These are phyloP conservation scores for Neotoxoptera formosana DNA, from an alignment of 1,140 invertebrate genomes.

Conservation along the genomic window DNA sequence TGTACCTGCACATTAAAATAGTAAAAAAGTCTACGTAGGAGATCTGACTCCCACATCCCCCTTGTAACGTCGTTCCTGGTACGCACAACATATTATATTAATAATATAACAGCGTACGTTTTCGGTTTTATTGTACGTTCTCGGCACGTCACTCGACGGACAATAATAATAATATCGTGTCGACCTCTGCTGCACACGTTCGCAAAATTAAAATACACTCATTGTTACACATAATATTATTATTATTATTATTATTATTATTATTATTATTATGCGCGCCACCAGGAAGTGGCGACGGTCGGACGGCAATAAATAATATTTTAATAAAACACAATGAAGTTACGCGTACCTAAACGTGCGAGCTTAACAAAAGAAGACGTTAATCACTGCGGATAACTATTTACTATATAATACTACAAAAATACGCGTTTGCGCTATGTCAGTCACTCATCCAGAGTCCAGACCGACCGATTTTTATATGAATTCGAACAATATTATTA, in stretches of 20 bases:
- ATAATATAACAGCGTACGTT: background rate
- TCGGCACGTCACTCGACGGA: background rate
- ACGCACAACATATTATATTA: background rate
- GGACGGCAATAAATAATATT: background rate
- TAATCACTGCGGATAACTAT: background rate
- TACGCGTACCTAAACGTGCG: background rate
- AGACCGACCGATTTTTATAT: background rate
- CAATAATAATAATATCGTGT: background rate
- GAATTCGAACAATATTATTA: background rate
- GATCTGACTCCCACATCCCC: no score
- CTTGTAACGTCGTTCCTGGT: no score
- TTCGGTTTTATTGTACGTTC: background rate
- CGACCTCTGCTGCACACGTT: background rate
- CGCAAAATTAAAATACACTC: background rate
- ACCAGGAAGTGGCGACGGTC: background rate
- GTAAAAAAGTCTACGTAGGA: no score
- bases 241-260: background rate
- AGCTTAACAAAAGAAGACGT: background rate
- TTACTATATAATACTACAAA: background rate
- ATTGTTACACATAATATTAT: background rate
- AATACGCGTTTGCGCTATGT: background rate
- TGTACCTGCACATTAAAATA: no score
- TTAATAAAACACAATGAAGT: background rate
- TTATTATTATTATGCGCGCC: background rate
- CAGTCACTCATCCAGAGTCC: background rate